Evolutionary conservation across 2,888 invertebrate species (phyloP).

Genomic region (Graphium colonna): DNA sequence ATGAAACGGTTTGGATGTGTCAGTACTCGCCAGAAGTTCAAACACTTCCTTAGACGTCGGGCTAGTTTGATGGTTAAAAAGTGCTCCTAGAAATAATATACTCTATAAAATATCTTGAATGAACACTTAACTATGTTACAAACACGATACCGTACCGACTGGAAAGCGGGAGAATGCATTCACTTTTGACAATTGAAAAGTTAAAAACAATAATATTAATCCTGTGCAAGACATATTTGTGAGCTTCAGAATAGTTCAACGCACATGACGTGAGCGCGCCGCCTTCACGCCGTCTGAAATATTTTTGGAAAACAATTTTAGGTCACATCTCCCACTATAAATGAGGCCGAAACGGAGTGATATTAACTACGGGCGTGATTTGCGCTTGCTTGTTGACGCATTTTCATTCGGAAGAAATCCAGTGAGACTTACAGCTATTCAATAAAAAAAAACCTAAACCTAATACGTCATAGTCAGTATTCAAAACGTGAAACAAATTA

Average conservation of each 20-base stretch:
- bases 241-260: slow-evolving; percentile 33
- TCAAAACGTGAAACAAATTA: too few relatives aligned
- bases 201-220: slow-evolving; percentile 36
- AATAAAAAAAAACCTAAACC: too few relatives aligned
- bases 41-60: slow-evolving; percentile 47
- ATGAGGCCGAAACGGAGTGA: slow-evolving; percentile 23
- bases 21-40: slow-evolving; percentile 43
- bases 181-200: slow-evolving; percentile 23
- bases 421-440: slow-evolving; percentile 23
- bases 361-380: slow-evolving; percentile 27
- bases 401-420: slow-evolving; percentile 30
- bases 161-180: slow-evolving; percentile 45
- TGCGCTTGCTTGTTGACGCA: neutral
- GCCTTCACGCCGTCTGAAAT: slow-evolving; percentile 59
- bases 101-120: neutral
- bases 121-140: neutral
- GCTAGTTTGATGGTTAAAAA: slow-evolving; percentile 61
- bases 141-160: slow-evolving; percentile 46
- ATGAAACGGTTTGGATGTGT: slow-evolving; percentile 45
- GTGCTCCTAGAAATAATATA: slow-evolving; percentile 60
- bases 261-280: slow-evolving; percentile 48
- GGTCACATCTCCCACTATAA: slow-evolving; percentile 55
- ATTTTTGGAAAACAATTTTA: slow-evolving; percentile 77
- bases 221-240: slow-evolving; percentile 36
- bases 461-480: too few relatives aligned